Percentiles rank a stretch among this genome's conserved stretches.
These are phyloP conservation scores for Apis mellifera DNA, from an alignment of 1,140 invertebrate genomes.

Conservation along the genomic window DNA sequence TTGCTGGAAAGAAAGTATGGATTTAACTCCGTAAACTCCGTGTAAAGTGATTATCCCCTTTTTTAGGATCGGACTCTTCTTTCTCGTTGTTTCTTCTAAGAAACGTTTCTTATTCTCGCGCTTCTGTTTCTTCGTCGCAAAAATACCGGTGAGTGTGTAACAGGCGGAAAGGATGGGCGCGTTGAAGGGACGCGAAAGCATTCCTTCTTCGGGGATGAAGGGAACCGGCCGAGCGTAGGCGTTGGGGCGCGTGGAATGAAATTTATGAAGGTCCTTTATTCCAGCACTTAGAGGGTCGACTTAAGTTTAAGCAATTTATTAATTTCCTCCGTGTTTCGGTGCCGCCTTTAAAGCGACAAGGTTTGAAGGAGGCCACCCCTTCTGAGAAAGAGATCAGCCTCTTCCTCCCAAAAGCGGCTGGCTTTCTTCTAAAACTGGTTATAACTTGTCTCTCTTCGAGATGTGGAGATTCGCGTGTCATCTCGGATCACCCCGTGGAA, in stretches of 20 bases:
- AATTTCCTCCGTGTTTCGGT: slow-evolving; percentile 74
- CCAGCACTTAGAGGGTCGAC: slow-evolving; percentile 70
- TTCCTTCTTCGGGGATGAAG: slow-evolving; percentile 62
- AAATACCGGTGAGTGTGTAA: slow-evolving; percentile 35
- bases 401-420: background rate
- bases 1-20: slow-evolving; percentile 23
- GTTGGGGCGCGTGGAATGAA: slow-evolving; percentile 67
- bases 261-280: slow-evolving; percentile 77
- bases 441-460: background rate
- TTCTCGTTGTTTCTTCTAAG: background rate
- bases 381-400: slow-evolving; percentile 51
- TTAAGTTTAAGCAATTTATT: slow-evolving; percentile 78
- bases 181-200: slow-evolving; percentile 23
- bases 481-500: background rate
- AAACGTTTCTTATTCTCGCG: background rate
- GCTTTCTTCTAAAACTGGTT: slow-evolving; percentile 11
- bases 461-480: background rate
- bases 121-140: slow-evolving; percentile 28
- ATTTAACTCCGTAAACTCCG: slow-evolving; percentile 32
- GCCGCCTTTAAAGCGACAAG: slow-evolving; percentile 44
- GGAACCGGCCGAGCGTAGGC: slow-evolving; percentile 50
- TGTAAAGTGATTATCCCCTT: slow-evolving; percentile 33
- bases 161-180: slow-evolving; percentile 6
- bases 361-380: slow-evolving; percentile 39
- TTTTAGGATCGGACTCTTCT: background rate